These are phyloP conservation scores for Eutrigla gurnardus DNA, from an alignment of 2,797 vertebrate genomes.

Conservation along the genomic window DNA sequence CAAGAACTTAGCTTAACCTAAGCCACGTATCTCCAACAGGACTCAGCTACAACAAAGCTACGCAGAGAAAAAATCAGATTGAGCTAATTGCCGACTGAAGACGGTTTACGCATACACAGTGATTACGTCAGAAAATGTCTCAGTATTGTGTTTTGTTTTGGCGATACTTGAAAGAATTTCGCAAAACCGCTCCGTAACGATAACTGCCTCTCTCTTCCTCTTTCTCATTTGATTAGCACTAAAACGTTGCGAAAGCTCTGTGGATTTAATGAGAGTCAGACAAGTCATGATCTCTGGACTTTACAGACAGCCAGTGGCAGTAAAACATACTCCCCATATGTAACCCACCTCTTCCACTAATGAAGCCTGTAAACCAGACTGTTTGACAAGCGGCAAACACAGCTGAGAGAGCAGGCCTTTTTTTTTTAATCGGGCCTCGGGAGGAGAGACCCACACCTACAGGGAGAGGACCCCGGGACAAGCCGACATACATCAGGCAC, in stretches of 20 bases:
- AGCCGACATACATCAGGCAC: conserved; percentile 75
- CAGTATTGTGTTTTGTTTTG: conserved; percentile 21
- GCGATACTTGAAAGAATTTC: conserved; percentile 12
- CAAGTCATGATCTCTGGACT: conserved; percentile 80
- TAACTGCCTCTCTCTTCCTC: conserved; percentile 17
- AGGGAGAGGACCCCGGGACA: conserved; percentile 72
- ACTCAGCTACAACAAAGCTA: conserved; percentile 29
- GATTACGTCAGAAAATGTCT: conserved; percentile 35
- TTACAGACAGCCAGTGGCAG: conserved; percentile 86
- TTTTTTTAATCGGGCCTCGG: conserved; percentile 81
- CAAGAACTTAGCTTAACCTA: conserved; percentile 32
- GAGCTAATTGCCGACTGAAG: conserved; percentile 44
- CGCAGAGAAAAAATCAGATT: conserved; percentile 18
- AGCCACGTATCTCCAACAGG: conserved; percentile 30
- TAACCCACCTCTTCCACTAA: conserved; percentile 77
- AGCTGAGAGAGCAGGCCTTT: conserved; percentile 77
- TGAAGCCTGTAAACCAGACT: conserved; percentile 82
- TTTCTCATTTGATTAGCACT: conserved; percentile 38
- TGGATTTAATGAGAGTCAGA: conserved; percentile 82
- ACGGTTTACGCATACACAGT: conserved; percentile 16
- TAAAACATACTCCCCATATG: conserved; percentile 85
- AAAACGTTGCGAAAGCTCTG: conserved; percentile 37
- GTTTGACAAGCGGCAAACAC: conserved; percentile 83
- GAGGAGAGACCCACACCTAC: conserved; percentile 68
- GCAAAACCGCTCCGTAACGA: background rate